Conservation (phyloP, 1,140 invertebrate species). For the Ectropis grisescens region DNA sequence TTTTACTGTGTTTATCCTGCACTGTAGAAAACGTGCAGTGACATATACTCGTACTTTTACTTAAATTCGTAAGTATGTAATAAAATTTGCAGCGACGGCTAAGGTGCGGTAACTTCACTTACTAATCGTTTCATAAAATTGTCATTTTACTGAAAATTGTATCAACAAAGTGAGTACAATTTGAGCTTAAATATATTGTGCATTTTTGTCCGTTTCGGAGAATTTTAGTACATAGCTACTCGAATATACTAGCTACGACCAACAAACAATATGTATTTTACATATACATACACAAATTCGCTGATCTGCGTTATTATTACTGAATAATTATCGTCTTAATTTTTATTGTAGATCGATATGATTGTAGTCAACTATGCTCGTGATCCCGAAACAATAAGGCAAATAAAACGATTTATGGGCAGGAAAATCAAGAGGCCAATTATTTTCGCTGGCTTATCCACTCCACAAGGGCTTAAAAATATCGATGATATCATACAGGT, state of each 20-base stretch:
- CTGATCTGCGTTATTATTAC: too few species aligned
- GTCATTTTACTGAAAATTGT: too few species aligned
- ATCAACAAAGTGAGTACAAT: too few species aligned
- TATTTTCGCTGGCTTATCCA: constrained; percentile 29
- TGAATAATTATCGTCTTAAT: neutral
- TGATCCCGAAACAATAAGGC: constrained; percentile 16
- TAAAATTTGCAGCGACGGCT: too few species aligned
- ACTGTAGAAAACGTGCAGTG: neutral
- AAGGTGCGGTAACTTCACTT: too few species aligned
- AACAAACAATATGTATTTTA: too few species aligned
- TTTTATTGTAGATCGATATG: constrained; percentile 26
- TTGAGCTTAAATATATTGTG: too few species aligned
- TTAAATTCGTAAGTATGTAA: neutral
- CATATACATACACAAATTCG: too few species aligned
- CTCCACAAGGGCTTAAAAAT: constrained; percentile 25
- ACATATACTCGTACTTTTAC: neutral
- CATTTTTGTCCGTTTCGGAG: too few species aligned
- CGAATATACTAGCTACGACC: too few species aligned
- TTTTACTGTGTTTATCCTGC: neutral
- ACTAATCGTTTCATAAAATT: too few species aligned
- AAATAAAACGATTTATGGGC: constrained; percentile 26
- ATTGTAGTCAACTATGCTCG: constrained; percentile 32
- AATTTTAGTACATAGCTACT: too few species aligned
- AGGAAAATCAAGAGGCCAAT: constrained; percentile 23
- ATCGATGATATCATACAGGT: constrained; percentile 39